Base-by-base conservation (phyloP, 1,140 invertebrate genomes). In the Calosoma granatense region DNA sequence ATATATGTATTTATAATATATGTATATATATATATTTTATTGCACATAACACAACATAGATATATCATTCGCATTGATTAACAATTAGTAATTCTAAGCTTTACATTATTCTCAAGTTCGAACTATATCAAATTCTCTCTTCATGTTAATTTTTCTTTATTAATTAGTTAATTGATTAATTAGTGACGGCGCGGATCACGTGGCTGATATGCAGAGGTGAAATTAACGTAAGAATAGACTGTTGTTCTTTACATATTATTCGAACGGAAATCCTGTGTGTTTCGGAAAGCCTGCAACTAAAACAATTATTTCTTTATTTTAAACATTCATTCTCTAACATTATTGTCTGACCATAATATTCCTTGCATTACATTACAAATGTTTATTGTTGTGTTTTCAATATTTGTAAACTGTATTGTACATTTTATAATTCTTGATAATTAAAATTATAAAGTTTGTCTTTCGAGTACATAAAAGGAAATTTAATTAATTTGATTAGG, bases 41-140 rank as follows among this genome's bases (percentile, higher is more conserved):
- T 47, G 41, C 41, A 47, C 41, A 36, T 36, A 47, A 47, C 17
- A 47, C 41, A 47, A 47, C 41, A 47, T 47, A 47, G 9, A 47
- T 47, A 12, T 47, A 12, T 47, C 17, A 47, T 12, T 47, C 17
- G 41, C 41, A 47, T 12, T 47, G 4, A n/a, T 47, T 47, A 47
- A 47, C 41, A 47, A 47, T 47, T 12, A 47, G 9, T 47, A 17
- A 30, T 4, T 6, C 41, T 47, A 47, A 11, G 41, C 41, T 47
- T 47, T 47, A 47, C 41, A 47, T 9, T 47, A 30, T 30, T 6
- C 26, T 6, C 6, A 30, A 4, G 4, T 30, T 30, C 4, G 4
- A 30, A 47, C 15, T 12, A 17, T 47, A 11, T 47, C 17, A 12
- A 17, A 11, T 47, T 47, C 3, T 9, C 17, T 47, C 17, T 11